Conservation (phyloP, 1,140 invertebrate species). For the Laupala kohalensis region DNA sequence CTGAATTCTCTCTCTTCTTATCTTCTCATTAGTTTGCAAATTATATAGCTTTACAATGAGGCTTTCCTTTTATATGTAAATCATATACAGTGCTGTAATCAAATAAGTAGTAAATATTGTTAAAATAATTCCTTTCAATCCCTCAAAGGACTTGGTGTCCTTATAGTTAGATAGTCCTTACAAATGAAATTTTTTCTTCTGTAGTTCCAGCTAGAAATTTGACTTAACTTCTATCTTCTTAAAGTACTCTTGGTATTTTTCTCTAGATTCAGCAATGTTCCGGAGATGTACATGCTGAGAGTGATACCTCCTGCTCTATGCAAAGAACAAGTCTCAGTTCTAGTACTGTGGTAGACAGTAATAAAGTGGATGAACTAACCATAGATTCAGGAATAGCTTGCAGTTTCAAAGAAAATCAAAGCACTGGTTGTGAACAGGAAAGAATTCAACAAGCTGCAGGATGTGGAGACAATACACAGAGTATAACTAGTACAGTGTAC, state of each 20-base stretch:
- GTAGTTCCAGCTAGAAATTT: no score
- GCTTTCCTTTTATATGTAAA: no score
- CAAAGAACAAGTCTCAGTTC: not conserved
- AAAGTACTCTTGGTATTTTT: not conserved
- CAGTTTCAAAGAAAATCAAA: slow-evolving; percentile 2
- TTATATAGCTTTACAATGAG: no score
- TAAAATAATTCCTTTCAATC: no score
- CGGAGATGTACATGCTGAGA: slow-evolving; percentile 1
- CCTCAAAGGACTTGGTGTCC: no score
- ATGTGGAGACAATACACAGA: not conserved
- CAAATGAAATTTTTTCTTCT: no score
- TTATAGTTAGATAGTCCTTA: no score
- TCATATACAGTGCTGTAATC: no score
- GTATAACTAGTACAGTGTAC: not conserved
- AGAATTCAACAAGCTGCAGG: not conserved
- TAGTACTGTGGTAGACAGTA: slow-evolving; percentile 6
- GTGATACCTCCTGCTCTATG: not conserved
- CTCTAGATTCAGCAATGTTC: slow-evolving; percentile 17
- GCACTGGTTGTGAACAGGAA: not conserved
- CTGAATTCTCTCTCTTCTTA: no score
- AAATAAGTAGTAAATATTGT: no score
- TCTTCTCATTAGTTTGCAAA: no score
- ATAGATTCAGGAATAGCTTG: slow-evolving; percentile 8
- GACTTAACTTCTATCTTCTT: not conserved
- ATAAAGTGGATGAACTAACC: not conserved